Conservation (phyloP, 2,113 vertebrate species). For the Anarrhichthys ocellatus region DNA sequence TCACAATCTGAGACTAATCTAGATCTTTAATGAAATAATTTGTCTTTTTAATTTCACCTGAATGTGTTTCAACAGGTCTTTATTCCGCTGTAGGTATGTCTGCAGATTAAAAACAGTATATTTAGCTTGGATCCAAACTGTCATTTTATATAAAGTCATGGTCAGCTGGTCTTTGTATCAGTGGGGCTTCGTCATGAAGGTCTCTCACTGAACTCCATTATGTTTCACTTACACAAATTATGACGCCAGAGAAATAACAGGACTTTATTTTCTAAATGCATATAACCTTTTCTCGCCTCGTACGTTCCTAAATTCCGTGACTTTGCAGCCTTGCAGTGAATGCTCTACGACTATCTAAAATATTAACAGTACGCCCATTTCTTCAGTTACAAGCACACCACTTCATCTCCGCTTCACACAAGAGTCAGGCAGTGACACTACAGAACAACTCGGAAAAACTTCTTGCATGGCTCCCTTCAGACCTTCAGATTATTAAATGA, state of each 20-base stretch:
- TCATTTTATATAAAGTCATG: background rate
- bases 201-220: background rate
- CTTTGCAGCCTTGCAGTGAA: background rate
- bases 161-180: slow-evolving; percentile 14
- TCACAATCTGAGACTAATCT: background rate
- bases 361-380: slow-evolving; percentile 11
- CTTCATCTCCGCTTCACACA: slow-evolving; percentile 3
- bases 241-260: background rate
- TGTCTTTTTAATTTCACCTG: background rate
- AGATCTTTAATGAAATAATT: background rate
- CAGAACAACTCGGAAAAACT: background rate
- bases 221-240: background rate
- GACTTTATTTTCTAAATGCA: background rate
- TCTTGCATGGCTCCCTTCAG: background rate
- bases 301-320: background rate
- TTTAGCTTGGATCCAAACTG: background rate
- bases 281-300: background rate
- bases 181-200: background rate
- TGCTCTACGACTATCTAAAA: slow-evolving; percentile 10
- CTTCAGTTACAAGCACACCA: background rate
- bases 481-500: background rate
- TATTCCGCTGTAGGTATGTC: background rate
- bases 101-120: background rate
- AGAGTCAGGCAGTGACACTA: background rate
- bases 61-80: background rate